Conservation (phyloP, 1,140 invertebrate species). For the Mycetomoellerius zeteki region DNA sequence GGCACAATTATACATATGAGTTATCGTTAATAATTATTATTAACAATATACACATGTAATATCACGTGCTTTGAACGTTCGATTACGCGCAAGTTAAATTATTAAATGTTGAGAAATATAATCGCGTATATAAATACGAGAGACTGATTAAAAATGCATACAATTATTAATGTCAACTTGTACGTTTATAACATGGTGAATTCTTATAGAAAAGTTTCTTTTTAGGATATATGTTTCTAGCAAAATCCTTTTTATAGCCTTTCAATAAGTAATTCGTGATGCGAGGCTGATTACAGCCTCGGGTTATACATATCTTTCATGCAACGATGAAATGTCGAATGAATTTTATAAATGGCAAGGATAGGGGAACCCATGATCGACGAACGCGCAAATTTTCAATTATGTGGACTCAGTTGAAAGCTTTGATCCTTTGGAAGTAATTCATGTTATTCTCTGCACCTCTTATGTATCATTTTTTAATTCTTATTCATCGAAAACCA, state of each 20-base stretch:
- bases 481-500: background rate
- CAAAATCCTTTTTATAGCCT: background rate
- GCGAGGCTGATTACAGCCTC: background rate
- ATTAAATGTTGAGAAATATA: background rate
- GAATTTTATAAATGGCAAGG: constrained; percentile 33
- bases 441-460: constrained; percentile 80
- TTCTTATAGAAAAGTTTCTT: background rate
- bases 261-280: constrained; percentile 21
- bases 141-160: background rate
- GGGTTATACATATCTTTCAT: background rate
- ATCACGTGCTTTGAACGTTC: background rate
- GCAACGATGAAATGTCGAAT: constrained; percentile 1
- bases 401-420: constrained; percentile 77
- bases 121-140: background rate
- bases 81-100: background rate
- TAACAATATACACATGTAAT: background rate
- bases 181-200: background rate
- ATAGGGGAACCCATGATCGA: constrained; percentile 4
- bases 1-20: background rate
- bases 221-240: background rate
- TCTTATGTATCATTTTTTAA: constrained; percentile 62
- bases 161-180: background rate
- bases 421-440: constrained; percentile 82
- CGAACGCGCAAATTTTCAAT: constrained; percentile 81
- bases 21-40: constrained; percentile 36